phyloP scores from a whole-genome alignment of 2,113 vertebrate species.

The Asarcornis scutulata region DNA sequence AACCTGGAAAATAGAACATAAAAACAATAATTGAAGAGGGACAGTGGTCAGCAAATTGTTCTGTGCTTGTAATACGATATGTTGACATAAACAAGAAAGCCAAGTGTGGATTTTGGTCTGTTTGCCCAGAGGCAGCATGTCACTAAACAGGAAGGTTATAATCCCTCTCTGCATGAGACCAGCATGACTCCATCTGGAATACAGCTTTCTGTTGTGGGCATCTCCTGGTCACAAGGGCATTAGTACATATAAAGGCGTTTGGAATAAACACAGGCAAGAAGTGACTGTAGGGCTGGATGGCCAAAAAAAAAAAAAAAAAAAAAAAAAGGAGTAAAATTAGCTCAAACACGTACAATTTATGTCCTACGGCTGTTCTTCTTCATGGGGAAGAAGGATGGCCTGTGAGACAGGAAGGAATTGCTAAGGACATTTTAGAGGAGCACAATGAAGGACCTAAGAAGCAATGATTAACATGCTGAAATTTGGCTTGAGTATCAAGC shows the following conservation, averaged over 20 bases:
- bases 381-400: neutral
- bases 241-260: conserved; percentile 10
- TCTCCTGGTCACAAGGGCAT: conserved; percentile 46
- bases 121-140: conserved; percentile 56
- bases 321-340: neutral
- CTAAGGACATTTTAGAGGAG: neutral
- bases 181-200: conserved; percentile 56
- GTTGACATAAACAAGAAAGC: conserved; percentile 58
- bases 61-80: neutral
- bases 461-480: neutral
- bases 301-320: neutral
- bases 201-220: conserved; percentile 55
- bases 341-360: neutral
- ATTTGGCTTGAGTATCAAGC: neutral
- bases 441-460: neutral
- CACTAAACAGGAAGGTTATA: conserved; percentile 46
- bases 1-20: conserved; percentile 24
- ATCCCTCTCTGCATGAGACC: conserved; percentile 45
- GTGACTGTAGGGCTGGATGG: neutral
- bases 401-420: neutral
- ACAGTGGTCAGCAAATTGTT: conserved; percentile 49
- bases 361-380: neutral
- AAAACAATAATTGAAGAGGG: neutral
- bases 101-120: conserved; percentile 44
- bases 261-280: conserved; percentile 16